Conservation (phyloP, 2,113 vertebrate genomes). For the Malurus cyaneus region DNA sequence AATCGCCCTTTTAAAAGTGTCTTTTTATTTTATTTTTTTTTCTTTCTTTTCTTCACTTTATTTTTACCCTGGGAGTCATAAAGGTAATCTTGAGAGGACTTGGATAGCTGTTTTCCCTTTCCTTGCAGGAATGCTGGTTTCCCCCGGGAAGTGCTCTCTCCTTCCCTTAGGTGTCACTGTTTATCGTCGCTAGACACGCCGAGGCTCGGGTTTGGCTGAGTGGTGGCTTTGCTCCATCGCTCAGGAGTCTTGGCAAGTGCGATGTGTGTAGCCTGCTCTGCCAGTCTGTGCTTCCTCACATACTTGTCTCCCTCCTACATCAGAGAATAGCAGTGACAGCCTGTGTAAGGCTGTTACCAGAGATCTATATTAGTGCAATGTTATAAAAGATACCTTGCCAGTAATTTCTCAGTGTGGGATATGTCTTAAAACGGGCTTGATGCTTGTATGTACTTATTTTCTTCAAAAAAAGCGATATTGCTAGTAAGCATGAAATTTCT, state of each 20-base stretch:
- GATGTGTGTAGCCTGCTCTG: constrained; percentile 37
- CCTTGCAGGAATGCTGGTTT: neutral
- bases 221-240: constrained; percentile 9
- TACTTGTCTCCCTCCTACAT: constrained; percentile 58
- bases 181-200: neutral
- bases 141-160: neutral
- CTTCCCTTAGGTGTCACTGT: constrained; percentile 61
- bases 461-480: neutral
- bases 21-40: neutral
- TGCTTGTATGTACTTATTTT: neutral
- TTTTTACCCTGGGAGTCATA: neutral
- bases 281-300: constrained; percentile 59
- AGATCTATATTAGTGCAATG: constrained; percentile 22
- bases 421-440: constrained; percentile 22
- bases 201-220: neutral
- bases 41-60: rapidly evolving
- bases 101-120: neutral
- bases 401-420: constrained; percentile 13
- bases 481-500: neutral
- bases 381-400: constrained; percentile 40
- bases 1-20: neutral
- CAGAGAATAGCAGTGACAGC: constrained; percentile 46
- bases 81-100: neutral
- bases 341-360: constrained; percentile 41
- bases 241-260: constrained; percentile 39